These are phyloP conservation scores for Portunus trituberculatus DNA, from an alignment of 1,140 invertebrate species.

Conservation along the genomic window DNA sequence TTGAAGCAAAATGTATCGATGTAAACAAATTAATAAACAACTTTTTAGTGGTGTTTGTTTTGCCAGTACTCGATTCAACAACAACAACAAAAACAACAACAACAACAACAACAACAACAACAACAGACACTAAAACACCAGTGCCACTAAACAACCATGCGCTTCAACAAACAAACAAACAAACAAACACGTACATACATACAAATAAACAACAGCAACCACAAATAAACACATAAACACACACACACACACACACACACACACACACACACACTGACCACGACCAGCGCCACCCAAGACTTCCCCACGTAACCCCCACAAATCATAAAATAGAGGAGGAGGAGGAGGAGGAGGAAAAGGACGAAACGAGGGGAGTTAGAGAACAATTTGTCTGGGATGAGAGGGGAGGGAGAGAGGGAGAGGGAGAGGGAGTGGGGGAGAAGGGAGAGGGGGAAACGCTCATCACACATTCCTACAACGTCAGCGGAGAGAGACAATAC, in stretches of 20 bases:
- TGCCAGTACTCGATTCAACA: background rate
- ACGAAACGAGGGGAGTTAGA: background rate
- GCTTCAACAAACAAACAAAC: background rate
- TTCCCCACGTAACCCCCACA: too few relatives aligned
- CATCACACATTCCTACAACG: conserved; percentile 66
- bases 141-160: too few relatives aligned
- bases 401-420: conserved; percentile 5
- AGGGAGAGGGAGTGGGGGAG: conserved; percentile 37
- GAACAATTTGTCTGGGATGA: background rate
- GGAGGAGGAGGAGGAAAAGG: background rate
- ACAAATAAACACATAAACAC: too few relatives aligned
- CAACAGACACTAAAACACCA: too few relatives aligned
- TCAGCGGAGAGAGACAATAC: conserved; percentile 58
- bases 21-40: too few relatives aligned
- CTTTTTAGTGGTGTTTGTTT: too few relatives aligned
- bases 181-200: background rate
- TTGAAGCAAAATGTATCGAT: too few relatives aligned
- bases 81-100: background rate
- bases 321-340: background rate
- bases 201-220: too few relatives aligned
- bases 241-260: too few relatives aligned
- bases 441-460: background rate
- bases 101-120: too few relatives aligned
- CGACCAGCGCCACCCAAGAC: background rate
- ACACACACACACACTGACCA: background rate